Conservation (phyloP, 2,797 vertebrate genomes). For the Eutrigla gurnardus region DNA sequence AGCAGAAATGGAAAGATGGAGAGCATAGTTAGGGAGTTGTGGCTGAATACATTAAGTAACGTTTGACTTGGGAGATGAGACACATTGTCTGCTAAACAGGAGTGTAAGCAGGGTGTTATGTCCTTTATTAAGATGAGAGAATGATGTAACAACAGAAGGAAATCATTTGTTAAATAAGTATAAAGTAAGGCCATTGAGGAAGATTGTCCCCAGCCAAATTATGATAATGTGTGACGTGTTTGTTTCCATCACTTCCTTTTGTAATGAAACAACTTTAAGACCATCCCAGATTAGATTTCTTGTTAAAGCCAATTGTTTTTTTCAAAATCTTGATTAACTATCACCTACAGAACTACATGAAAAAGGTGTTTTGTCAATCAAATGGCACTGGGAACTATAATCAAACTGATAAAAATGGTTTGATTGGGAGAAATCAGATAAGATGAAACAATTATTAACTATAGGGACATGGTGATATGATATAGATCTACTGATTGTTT, state of each 20-base stretch:
- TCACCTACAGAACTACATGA: neutral
- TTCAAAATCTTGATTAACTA: neutral
- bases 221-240: neutral
- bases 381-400: neutral
- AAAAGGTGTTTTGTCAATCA: neutral
- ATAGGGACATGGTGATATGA: neutral
- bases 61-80: neutral
- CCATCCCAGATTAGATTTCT: neutral
- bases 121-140: neutral
- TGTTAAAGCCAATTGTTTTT: neutral
- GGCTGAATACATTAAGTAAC: constrained; percentile 2
- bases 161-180: constrained; percentile 2
- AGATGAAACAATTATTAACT: too few species aligned
- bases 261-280: neutral
- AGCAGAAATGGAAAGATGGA: constrained; percentile 17
- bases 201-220: neutral
- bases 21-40: neutral
- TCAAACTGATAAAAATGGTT: too few species aligned
- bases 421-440: too few species aligned
- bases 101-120: neutral
- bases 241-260: neutral
- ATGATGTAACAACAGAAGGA: neutral
- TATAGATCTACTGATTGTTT: neutral
- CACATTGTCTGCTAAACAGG: neutral
- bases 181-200: neutral